These are phyloP conservation scores for Vireo griseus DNA, from an alignment of 2,797 vertebrate species.

Conservation along the genomic window DNA sequence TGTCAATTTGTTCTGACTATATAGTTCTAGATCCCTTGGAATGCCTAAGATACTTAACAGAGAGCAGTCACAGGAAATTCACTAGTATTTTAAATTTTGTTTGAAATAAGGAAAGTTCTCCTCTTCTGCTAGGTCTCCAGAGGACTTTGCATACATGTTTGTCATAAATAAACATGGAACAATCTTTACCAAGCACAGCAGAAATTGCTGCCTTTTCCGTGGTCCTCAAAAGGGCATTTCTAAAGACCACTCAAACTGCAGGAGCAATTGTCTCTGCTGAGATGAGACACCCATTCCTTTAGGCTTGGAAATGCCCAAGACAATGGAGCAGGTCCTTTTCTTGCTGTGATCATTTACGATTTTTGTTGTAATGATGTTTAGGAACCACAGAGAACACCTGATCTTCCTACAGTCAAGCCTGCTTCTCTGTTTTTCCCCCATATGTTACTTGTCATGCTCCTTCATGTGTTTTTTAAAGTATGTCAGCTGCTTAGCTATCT, in stretches of 20 bases:
- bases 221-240: neutral
- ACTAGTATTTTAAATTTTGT: neutral
- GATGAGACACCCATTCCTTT: neutral
- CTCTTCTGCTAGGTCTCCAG: neutral
- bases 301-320: neutral
- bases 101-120: neutral
- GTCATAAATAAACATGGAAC: neutral
- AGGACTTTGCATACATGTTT: neutral
- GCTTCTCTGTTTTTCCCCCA: neutral
- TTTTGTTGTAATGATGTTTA: neutral
- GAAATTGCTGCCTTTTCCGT: neutral
- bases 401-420: neutral
- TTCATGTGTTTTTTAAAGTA: neutral
- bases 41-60: neutral
- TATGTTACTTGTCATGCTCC: neutral
- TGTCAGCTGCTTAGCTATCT: neutral
- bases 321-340: neutral
- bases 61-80: neutral
- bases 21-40: neutral
- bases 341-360: neutral
- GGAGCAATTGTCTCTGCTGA: neutral
- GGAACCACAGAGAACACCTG: neutral
- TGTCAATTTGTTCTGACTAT: neutral
- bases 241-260: neutral
- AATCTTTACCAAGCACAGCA: neutral